Evolutionary conservation across 64 coral and sea anemone species (phyloP).

Genomic region (Catalaphyllia jardinei): DNA sequence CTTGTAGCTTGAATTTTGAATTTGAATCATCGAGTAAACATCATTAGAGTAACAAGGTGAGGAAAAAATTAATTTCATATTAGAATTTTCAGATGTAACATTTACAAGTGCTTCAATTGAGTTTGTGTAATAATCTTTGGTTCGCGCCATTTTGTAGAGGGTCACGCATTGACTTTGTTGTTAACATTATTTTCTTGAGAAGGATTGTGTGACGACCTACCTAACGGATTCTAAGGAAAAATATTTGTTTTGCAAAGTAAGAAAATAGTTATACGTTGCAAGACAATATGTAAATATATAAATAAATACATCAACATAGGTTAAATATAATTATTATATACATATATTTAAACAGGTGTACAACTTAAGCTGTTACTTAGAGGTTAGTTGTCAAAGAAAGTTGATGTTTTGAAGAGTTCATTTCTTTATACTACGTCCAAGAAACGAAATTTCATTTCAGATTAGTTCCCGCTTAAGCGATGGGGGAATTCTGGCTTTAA

Average conservation of each 20-base stretch:
- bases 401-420: slow-evolving; percentile 1
- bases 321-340: slow-evolving; percentile 11
- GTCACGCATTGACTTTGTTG: neutral
- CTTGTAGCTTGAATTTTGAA: no score
- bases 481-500: neutral
- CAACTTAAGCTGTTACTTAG: neutral
- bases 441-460: neutral
- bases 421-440: neutral
- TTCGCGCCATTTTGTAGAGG: neutral
- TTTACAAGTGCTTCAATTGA: no score
- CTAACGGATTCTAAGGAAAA: neutral
- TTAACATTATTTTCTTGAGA: neutral
- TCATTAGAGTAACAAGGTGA: no score
- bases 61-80: no score
- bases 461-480: neutral
- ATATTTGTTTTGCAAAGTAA: neutral
- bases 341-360: neutral
- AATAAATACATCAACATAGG: neutral
- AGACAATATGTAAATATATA: neutral
- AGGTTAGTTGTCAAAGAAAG: neutral
- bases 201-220: neutral
- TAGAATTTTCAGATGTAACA: no score
- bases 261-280: neutral
- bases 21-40: no score
- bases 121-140: neutral